Evolutionary conservation across 2,888 invertebrate species (phyloP).

Genomic region (Digitonthophagus gazella): DNA sequence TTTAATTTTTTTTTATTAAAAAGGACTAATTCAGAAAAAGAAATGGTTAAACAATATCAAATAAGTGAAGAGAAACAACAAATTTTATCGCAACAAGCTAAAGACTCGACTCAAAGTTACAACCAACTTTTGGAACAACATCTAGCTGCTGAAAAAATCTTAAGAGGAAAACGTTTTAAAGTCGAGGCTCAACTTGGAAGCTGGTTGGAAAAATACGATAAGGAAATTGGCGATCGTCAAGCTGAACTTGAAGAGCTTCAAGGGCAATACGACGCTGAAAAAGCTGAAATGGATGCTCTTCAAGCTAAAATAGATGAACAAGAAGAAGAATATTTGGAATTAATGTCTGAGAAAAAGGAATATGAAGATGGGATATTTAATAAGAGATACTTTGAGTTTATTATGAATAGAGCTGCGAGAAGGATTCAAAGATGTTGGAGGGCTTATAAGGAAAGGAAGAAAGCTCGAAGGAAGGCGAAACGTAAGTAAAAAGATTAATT

Average conservation of each 20-base stretch:
- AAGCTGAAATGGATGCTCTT: slow-evolving; percentile 50
- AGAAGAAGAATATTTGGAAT: slow-evolving; percentile 54
- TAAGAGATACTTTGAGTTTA: slow-evolving; percentile 49
- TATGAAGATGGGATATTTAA: slow-evolving; percentile 58
- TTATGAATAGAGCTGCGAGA: slow-evolving; percentile 41
- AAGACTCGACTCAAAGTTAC: slow-evolving; percentile 50
- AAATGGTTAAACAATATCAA: slow-evolving; percentile 56
- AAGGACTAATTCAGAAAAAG: slow-evolving; percentile 41
- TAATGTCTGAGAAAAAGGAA: slow-evolving; percentile 59
- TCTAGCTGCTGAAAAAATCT: slow-evolving; percentile 55
- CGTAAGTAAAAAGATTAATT: too few species aligned
- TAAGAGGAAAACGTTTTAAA: slow-evolving; percentile 57
- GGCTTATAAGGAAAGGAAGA: slow-evolving; percentile 32
- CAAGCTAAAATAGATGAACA: slow-evolving; percentile 56
- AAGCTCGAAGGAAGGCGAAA: slow-evolving; percentile 34
- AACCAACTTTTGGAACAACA: slow-evolving; percentile 52
- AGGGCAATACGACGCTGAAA: slow-evolving; percentile 53
- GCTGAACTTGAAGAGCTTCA: slow-evolving; percentile 55
- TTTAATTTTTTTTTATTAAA: neutral
- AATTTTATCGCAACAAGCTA: slow-evolving; percentile 55
- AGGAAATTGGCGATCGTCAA: slow-evolving; percentile 60
- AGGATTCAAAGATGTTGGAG: slow-evolving; percentile 49
- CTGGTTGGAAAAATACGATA: slow-evolving; percentile 61
- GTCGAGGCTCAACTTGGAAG: slow-evolving; percentile 58
- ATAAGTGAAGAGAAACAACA: slow-evolving; percentile 53